Percentiles rank a stretch among this genome's conserved stretches.
These are phyloP conservation scores for Zygothrica quintamaculata DNA, from an alignment of 2,888 invertebrate species.

Conservation along the genomic window DNA sequence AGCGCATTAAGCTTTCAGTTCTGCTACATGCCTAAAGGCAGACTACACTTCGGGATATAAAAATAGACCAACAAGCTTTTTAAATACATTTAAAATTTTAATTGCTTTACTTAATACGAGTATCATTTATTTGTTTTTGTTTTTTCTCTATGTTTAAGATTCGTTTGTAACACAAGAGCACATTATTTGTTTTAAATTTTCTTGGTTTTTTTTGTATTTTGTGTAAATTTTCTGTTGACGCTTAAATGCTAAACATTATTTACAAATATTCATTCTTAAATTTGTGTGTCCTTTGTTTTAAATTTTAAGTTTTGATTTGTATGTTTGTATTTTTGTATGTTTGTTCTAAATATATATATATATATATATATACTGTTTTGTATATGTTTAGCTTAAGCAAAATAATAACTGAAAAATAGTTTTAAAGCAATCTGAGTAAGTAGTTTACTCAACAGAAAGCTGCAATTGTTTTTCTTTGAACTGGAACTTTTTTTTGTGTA, in stretches of 20 bases:
- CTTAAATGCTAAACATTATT: slow-evolving; percentile 67
- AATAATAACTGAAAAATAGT: slow-evolving; percentile 50
- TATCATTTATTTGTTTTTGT: slow-evolving; percentile 7
- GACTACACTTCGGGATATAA: too few relatives aligned
- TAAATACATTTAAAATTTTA: too few relatives aligned
- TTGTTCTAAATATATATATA: slow-evolving; percentile 15
- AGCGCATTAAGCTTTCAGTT: too few relatives aligned
- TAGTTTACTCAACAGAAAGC: slow-evolving; percentile 27
- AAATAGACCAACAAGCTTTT: too few relatives aligned
- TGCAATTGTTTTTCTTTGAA: slow-evolving; percentile 22
- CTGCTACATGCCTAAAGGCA: too few relatives aligned
- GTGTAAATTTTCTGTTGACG: slow-evolving; percentile 60
- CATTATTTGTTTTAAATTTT: slow-evolving; percentile 35
- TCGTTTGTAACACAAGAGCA: slow-evolving; percentile 64
- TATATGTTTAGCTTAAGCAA: slow-evolving; percentile 48
- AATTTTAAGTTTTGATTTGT: slow-evolving; percentile 12
- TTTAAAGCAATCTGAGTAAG: slow-evolving; percentile 10
- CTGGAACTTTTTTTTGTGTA: slow-evolving; percentile 50
- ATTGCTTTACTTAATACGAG: too few relatives aligned
- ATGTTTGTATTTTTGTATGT: slow-evolving; percentile 10
- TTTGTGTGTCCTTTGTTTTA: too few relatives aligned
- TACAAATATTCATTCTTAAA: slow-evolving; percentile 66
- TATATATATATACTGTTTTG: slow-evolving; percentile 20
- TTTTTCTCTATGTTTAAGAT: slow-evolving; percentile 23
- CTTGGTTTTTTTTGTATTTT: slow-evolving; percentile 24